Conservation (phyloP, 2,888 invertebrate genomes). For the Brachyptera risi region DNA sequence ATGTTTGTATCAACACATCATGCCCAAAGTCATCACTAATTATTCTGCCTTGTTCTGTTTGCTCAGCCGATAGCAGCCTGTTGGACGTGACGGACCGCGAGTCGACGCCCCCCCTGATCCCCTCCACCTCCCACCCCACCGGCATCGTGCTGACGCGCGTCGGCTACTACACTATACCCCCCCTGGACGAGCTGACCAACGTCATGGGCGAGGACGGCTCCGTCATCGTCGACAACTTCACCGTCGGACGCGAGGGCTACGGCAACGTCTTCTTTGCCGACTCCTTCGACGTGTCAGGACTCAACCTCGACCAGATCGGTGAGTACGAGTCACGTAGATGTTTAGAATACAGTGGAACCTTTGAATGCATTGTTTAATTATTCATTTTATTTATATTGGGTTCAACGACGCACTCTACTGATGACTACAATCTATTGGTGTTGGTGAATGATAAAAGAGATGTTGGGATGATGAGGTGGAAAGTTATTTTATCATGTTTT, state of each 20-base stretch:
- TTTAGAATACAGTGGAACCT: no score
- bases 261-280: slow-evolving; percentile 87
- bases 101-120: slow-evolving; percentile 27
- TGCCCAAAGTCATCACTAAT: no score
- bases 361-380: no score
- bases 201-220: slow-evolving; percentile 69
- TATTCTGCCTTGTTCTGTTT: no score
- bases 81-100: slow-evolving; percentile 28
- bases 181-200: slow-evolving; percentile 71
- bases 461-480: no score
- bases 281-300: slow-evolving; percentile 74
- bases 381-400: no score
- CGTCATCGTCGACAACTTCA: slow-evolving; percentile 81
- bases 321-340: no score
- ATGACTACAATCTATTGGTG: no score
- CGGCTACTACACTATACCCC: slow-evolving; percentile 90
- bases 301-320: slow-evolving; percentile 85
- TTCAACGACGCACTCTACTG: no score
- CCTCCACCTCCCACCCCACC: slow-evolving; percentile 58
- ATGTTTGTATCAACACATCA: no score
- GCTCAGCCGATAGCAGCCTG: background rate
- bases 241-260: slow-evolving; percentile 83
- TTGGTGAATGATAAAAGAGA: no score
- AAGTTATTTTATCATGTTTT: no score
- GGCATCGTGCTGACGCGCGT: slow-evolving; percentile 71